Percentiles rank a stretch among this genome's conserved stretches.
Conservation (phyloP, 1,140 invertebrate genomes). For the Dendrolimus kikuchii region DNA sequence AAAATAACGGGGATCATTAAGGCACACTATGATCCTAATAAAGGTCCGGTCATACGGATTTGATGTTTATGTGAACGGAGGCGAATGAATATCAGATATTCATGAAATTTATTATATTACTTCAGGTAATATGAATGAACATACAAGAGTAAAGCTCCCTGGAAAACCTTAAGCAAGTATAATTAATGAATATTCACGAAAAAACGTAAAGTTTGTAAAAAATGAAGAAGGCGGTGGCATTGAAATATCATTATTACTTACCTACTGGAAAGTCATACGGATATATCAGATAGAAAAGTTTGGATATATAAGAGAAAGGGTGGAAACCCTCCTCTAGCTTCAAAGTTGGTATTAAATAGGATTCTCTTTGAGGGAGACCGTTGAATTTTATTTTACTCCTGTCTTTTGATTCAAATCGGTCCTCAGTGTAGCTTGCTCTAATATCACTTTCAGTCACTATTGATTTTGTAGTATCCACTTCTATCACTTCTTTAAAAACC, state of each 20-base stretch:
- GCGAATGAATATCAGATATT: too few species aligned
- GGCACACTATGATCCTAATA: too few species aligned
- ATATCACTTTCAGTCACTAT: constrained; percentile 45
- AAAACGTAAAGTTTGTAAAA: too few species aligned
- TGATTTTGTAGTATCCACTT: constrained; percentile 33
- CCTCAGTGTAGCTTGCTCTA: constrained; percentile 38
- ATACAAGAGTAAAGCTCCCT: too few species aligned
- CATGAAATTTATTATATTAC: too few species aligned
- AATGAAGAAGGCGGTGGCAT: neutral
- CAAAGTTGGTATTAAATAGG: constrained; percentile 60
- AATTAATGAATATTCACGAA: too few species aligned
- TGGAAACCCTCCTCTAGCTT: constrained; percentile 55
- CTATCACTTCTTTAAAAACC: constrained; percentile 30
- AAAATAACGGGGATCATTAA: too few species aligned
- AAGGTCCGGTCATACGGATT: too few species aligned
- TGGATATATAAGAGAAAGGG: constrained; percentile 58
- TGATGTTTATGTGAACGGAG: too few species aligned
- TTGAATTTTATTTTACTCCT: constrained; percentile 61
- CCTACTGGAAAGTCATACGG: constrained; percentile 60
- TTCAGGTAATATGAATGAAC: too few species aligned
- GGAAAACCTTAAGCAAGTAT: too few species aligned
- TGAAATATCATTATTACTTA: constrained; percentile 28
- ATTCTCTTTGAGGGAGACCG: constrained; percentile 54
- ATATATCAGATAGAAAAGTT: constrained; percentile 59
- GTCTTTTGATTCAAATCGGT: constrained; percentile 49